phyloP scores from a whole-genome alignment of 2,797 vertebrate genomes.

The Limosa lapponica region DNA sequence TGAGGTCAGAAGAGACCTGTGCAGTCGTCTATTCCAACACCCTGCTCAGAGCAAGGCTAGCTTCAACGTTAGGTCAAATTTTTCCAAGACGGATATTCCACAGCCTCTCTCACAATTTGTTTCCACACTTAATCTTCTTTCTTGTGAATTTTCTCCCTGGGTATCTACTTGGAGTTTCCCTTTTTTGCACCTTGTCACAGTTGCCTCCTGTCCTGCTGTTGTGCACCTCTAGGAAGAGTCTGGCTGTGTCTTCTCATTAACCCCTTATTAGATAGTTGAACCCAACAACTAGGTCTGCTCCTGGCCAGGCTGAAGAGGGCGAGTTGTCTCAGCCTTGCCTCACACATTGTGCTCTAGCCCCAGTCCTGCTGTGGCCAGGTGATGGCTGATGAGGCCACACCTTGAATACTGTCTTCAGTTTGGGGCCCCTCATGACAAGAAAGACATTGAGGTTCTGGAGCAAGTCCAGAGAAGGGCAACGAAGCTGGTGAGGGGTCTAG shows the following conservation, averaged over 20 bases:
- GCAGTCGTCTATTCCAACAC: not conserved
- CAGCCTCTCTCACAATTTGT: not conserved
- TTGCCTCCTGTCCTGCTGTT: not conserved
- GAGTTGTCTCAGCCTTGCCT: not conserved
- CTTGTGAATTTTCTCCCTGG: not conserved
- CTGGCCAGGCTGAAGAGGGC: not conserved
- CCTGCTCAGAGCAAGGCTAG: not conserved
- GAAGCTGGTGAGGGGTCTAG: not conserved
- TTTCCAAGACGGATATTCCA: not conserved
- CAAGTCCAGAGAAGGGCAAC: not conserved
- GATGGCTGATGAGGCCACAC: not conserved
- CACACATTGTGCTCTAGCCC: rapidly evolving
- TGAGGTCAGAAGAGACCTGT: not conserved
- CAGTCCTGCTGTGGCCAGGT: not conserved
- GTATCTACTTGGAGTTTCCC: not conserved
- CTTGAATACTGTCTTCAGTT: not conserved
- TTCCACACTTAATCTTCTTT: not conserved
- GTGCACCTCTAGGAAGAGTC: not conserved
- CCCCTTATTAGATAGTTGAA: not conserved
- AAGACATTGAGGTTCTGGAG: not conserved
- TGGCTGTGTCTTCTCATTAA: not conserved
- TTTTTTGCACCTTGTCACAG: not conserved
- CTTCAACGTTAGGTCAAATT: not conserved
- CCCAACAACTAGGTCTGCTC: not conserved
- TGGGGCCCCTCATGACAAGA: not conserved